Evolutionary conservation across 1,140 invertebrate genomes (phyloP), one percentile per base, ranked within the genome.

Genomic region (Nymphalis io): DNA sequence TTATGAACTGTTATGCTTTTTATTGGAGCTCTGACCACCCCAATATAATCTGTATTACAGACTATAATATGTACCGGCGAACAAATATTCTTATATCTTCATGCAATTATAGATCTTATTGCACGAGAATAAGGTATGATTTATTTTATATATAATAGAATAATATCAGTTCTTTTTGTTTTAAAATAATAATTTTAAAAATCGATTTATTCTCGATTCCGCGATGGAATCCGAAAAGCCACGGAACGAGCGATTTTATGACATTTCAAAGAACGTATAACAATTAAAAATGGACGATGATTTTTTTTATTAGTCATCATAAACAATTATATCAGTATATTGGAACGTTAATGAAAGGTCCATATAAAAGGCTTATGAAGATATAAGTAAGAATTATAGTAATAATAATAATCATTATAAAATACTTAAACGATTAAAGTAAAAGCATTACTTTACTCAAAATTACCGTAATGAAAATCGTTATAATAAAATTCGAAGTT

Each of bases 1-100:
- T 63, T 63, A 63, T 53, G 60, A 63, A 63, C 60, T 63, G 23
- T 63, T 51, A 51, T 21, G 42, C 20, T 51, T 63, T 46, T 53
- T 63, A 48, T 63, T 39, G 40, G 42, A 51, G 11, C 10, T 51
- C 20, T 51, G 48, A 51, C 21, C 51, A 55, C 51, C 21, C 21
- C 15, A 55, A 55, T 51, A 55, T 15, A 21, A 55, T 55, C 15
- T 4, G 12, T 51, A 21, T 51, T 51, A 51, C 48, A 18, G 20
- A 8, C n/a, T 16, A 46, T 46, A 46, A 46, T 46, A 18, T 13
- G 16, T 51, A 51, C 48, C 1, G 16, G 5, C 2, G 21, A 21
- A 5, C 18, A 1, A 51, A 51, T 8, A 51, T 21, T n/a, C 21
- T 2, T 15, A 55, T 27, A 27, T 12, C 5, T 55, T 4, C 13